phyloP scores from a whole-genome alignment of 2,113 vertebrate genomes.

The Aegotheles bennettii region DNA sequence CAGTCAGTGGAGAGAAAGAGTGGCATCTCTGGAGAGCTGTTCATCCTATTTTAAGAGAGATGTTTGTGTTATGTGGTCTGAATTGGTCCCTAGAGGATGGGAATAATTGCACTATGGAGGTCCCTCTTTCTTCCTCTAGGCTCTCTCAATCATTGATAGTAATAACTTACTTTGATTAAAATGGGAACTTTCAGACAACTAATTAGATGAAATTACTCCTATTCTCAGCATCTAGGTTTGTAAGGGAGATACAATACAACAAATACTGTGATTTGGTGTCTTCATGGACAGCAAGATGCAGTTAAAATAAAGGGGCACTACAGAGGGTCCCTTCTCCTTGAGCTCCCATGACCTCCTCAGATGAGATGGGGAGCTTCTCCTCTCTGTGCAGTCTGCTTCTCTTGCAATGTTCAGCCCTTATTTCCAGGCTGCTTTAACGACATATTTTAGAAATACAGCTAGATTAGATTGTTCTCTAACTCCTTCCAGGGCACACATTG shows the following conservation, averaged over 20 bases:
- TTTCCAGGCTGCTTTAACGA: background rate
- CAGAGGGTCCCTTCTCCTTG: background rate
- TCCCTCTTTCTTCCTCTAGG: background rate
- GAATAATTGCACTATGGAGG: background rate
- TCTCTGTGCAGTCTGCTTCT: background rate
- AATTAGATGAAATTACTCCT: background rate
- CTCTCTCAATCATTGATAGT: background rate
- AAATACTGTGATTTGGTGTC: background rate
- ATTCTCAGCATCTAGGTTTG: background rate
- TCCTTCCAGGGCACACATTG: background rate
- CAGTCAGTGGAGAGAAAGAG: background rate
- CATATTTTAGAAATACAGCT: background rate
- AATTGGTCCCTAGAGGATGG: background rate
- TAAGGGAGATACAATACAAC: background rate
- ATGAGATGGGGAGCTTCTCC: background rate
- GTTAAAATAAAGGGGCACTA: background rate
- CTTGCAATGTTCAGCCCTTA: background rate
- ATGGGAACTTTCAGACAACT: background rate
- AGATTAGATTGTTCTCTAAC: background rate
- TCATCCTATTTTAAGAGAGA: background rate
- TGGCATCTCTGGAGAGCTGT: background rate
- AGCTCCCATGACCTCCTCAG: background rate
- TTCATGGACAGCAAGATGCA: background rate
- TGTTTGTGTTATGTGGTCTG: conserved; percentile 10
- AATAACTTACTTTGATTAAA: conserved; percentile 45